Evolutionary conservation across 2,113 vertebrate genomes (phyloP).

Genomic region (Boulengeromyrus knoepffleri): DNA sequence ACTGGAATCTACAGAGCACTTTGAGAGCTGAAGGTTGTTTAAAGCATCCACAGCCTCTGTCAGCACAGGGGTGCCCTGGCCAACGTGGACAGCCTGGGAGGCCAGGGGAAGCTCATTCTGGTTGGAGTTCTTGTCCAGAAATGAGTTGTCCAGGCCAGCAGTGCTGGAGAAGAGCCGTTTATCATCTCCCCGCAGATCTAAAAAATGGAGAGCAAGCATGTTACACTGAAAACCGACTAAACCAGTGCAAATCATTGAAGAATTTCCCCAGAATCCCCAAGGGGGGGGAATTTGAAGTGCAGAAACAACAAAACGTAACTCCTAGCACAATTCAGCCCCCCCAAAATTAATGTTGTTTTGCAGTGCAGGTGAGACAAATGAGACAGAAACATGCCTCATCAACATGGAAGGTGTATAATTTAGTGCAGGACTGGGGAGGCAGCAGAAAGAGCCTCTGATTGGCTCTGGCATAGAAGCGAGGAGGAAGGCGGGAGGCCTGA

Average conservation of each 20-base stretch:
- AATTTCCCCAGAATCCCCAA: background rate
- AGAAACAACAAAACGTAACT: background rate
- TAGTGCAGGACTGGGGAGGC: background rate
- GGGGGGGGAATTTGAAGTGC: background rate
- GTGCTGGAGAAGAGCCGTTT: slow-evolving; percentile 33
- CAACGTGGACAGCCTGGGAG: background rate
- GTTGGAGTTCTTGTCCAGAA: slow-evolving; percentile 24
- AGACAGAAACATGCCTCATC: background rate
- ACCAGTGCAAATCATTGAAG: background rate
- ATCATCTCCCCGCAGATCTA: slow-evolving; percentile 45
- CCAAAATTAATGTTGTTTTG: background rate
- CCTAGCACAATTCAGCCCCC: background rate
- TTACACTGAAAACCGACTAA: background rate
- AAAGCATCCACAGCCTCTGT: slow-evolving; percentile 32
- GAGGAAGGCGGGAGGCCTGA: background rate
- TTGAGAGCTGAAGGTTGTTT: slow-evolving; percentile 40
- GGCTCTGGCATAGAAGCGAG: background rate
- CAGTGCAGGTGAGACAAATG: background rate
- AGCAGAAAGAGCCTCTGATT: background rate
- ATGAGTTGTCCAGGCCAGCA: background rate
- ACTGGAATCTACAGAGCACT: slow-evolving; percentile 9
- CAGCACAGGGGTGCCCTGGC: background rate
- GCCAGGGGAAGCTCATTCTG: slow-evolving; percentile 3
- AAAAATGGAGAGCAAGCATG: background rate
- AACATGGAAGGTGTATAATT: background rate